These are phyloP conservation scores for Vireo griseus DNA, from an alignment of 2,797 vertebrate species.

Conservation along the genomic window DNA sequence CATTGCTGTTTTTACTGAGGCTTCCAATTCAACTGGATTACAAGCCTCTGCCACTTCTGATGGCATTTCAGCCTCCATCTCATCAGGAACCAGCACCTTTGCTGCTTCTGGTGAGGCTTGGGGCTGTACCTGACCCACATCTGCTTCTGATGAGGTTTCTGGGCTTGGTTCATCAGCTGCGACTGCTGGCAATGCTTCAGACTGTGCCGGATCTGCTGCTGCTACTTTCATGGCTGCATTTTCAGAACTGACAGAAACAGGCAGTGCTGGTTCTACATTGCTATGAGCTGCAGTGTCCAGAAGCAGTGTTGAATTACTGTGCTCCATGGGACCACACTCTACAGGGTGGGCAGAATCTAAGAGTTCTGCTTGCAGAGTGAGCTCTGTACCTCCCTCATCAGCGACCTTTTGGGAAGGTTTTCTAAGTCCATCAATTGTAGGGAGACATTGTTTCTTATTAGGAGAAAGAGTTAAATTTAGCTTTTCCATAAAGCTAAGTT, in stretches of 20 bases:
- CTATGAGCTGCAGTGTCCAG: not conserved
- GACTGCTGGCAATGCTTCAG: not conserved
- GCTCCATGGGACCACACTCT: not conserved
- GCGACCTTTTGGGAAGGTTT: not conserved
- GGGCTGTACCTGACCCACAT: not conserved
- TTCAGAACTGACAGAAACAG: not conserved
- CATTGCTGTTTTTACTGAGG: not conserved
- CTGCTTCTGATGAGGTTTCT: not conserved
- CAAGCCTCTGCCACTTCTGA: not conserved
- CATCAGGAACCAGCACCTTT: not conserved
- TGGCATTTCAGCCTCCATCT: not conserved
- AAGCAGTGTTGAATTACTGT: not conserved
- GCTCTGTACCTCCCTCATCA: not conserved
- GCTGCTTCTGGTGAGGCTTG: not conserved
- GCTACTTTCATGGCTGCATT: not conserved
- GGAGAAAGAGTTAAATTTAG: constrained; percentile 94
- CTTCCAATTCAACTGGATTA: not conserved
- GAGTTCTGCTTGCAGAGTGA: not conserved
- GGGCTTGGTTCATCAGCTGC: not conserved
- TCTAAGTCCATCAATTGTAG: constrained; percentile 7
- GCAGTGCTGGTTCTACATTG: not conserved
- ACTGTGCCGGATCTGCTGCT: not conserved
- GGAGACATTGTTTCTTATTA: constrained; percentile 80
- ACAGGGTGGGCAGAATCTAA: not conserved
- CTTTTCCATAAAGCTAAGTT: constrained; percentile 96